Percentiles rank a stretch among this genome's conserved stretches.
Conservation (phyloP, 2,797 vertebrate genomes). For the Semaprochilodus insignis region DNA sequence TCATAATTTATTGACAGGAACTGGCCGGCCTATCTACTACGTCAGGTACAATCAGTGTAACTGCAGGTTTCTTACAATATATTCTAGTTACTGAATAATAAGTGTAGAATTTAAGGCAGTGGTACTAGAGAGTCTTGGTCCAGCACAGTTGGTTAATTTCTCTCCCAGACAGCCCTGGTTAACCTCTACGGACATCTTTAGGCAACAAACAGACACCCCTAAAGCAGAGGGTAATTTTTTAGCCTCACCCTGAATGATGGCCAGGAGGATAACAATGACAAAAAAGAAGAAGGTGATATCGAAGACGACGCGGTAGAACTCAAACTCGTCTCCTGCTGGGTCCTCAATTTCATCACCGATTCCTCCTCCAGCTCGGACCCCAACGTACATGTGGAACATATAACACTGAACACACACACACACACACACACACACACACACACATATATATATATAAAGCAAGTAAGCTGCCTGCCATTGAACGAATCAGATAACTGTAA, state of each 20-base stretch:
- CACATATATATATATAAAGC: background rate
- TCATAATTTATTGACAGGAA: no score
- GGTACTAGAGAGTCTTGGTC: background rate
- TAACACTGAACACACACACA: slow-evolving; percentile 74
- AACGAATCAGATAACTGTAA: slow-evolving; percentile 2
- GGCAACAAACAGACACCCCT: background rate
- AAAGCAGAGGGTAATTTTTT: background rate
- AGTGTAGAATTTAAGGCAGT: background rate
- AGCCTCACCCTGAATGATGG: slow-evolving; percentile 82
- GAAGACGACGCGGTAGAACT: slow-evolving; percentile 79
- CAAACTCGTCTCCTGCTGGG: slow-evolving; percentile 80
- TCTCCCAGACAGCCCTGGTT: background rate
- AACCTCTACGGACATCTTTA: background rate
- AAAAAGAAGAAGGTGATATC: slow-evolving; percentile 85
- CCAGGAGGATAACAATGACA: slow-evolving; percentile 82
- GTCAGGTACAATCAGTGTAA: no score
- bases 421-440: slow-evolving; percentile 24
- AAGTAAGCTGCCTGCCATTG: background rate
- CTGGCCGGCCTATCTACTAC: no score
- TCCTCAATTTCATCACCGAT: slow-evolving; percentile 82
- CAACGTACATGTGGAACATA: slow-evolving; percentile 85
- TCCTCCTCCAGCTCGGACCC: slow-evolving; percentile 79
- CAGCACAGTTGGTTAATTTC: no score
- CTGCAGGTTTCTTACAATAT: no score
- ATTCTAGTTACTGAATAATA: no score